Conservation (phyloP, 2,888 invertebrate species). For the Polydrusus pterygomalis region DNA sequence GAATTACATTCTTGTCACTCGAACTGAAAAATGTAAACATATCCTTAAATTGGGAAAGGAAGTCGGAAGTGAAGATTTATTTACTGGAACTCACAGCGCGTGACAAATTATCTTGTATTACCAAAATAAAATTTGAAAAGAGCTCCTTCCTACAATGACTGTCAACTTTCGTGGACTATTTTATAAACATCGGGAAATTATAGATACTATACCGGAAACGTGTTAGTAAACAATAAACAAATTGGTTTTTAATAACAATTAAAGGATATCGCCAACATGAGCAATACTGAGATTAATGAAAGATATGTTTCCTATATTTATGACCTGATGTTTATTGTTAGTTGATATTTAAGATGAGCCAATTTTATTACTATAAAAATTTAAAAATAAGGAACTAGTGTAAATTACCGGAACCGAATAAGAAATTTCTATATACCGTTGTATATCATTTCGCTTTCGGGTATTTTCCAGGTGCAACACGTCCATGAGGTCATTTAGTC, state of each 20-base stretch:
- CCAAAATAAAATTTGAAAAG: constrained; percentile 35
- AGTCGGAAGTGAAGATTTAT: constrained; percentile 46
- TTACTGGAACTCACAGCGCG: constrained; percentile 44
- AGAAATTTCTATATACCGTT: no score
- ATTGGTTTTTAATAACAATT: neutral
- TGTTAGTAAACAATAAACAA: constrained; percentile 22
- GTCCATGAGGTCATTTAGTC: no score
- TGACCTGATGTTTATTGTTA: no score
- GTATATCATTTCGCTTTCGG: no score
- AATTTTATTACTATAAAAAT: no score
- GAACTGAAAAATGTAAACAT: constrained; percentile 3
- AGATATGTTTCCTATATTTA: constrained; percentile 38
- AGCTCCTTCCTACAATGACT: constrained; percentile 13
- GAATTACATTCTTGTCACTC: neutral
- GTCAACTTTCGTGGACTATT: constrained; percentile 20
- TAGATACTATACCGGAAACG: constrained; percentile 37
- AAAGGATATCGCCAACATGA: constrained; percentile 31
- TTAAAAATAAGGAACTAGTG: no score
- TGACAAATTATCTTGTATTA: constrained; percentile 37
- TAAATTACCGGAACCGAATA: no score
- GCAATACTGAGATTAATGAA: constrained; percentile 41
- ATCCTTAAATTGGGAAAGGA: constrained; percentile 31
- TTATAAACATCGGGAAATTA: constrained; percentile 33
- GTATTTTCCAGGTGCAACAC: no score
- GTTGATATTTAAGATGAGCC: no score